phyloP scores from a whole-genome alignment of 2,797 vertebrate species.

The Acipenser oxyrinchus region DNA sequence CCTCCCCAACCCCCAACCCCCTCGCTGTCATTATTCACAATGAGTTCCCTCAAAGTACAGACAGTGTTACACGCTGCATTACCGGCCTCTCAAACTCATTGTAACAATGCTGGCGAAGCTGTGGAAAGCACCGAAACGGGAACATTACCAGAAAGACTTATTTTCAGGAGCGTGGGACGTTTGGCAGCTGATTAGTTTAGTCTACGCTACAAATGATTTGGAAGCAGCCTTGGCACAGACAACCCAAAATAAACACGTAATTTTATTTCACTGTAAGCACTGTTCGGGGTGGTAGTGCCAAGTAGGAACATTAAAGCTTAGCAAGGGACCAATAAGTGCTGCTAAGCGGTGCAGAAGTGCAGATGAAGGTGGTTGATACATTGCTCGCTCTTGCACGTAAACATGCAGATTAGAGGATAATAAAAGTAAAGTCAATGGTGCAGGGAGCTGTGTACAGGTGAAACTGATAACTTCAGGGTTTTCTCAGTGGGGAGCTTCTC shows the following conservation, averaged over 20 bases:
- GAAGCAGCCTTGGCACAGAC: constrained; percentile 58
- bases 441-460: constrained; percentile 59
- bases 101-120: constrained; percentile 8
- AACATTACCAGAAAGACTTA: constrained; percentile 30
- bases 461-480: constrained; percentile 48
- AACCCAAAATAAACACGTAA: constrained; percentile 60
- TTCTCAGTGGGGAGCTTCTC: constrained; percentile 33
- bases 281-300: constrained; percentile 56
- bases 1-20: constrained; percentile 28
- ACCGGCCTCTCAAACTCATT: neutral
- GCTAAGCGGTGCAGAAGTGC: constrained; percentile 52
- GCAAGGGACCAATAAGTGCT: constrained; percentile 57
- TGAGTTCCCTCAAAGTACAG: constrained; percentile 15
- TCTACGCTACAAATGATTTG: constrained; percentile 59
- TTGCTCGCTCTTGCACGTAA: constrained; percentile 45
- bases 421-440: constrained; percentile 24
- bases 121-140: constrained; percentile 27
- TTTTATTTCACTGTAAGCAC: constrained; percentile 62
- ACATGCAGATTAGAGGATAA: constrained; percentile 1
- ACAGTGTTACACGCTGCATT: no score
- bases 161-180: neutral
- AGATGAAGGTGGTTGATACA: constrained; percentile 59
- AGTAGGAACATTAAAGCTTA: constrained; percentile 58
- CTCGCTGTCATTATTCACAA: constrained; percentile 29
- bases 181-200: constrained; percentile 49